phyloP scores from a whole-genome alignment of 2,888 invertebrate species.

The Pseudococcus longispinus region DNA sequence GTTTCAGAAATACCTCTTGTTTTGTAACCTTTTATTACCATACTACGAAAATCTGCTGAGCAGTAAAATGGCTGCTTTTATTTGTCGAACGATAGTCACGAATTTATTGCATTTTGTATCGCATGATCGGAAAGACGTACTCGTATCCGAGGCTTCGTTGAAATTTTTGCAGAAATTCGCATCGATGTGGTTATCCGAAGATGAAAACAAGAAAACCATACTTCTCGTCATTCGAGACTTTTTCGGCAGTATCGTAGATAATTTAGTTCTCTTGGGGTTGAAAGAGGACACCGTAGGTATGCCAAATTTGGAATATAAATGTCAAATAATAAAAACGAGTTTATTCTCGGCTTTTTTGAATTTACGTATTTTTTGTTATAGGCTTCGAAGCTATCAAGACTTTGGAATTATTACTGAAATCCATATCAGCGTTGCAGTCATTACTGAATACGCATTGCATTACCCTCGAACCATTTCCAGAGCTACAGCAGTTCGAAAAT shows the following conservation, averaged over 20 bases:
- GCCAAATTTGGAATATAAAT: background rate
- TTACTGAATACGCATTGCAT: constrained; percentile 62
- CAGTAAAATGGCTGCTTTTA: background rate
- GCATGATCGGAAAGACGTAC: background rate
- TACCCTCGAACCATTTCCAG: constrained; percentile 67
- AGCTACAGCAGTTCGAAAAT: constrained; percentile 62
- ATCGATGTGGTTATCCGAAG: background rate
- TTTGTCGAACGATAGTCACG: background rate
- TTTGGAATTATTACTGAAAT: background rate
- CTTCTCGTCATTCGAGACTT: background rate
- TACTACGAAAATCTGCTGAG: background rate
- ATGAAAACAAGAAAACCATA: background rate
- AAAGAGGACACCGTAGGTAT: background rate
- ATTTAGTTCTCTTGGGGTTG: background rate
- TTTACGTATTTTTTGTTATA: too few species aligned
- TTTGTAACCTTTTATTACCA: background rate
- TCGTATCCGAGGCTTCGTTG: background rate
- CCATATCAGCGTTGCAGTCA: background rate
- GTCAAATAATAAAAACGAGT: background rate
- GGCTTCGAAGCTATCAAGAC: background rate
- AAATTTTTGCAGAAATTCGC: constrained; percentile 30
- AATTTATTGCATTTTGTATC: constrained; percentile 38
- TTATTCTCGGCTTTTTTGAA: background rate
- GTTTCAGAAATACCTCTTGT: constrained; percentile 35
- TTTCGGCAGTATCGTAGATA: background rate